Evolutionary conservation across 2,113 vertebrate genomes (phyloP).

Genomic region (Oxyruncus cristatus): DNA sequence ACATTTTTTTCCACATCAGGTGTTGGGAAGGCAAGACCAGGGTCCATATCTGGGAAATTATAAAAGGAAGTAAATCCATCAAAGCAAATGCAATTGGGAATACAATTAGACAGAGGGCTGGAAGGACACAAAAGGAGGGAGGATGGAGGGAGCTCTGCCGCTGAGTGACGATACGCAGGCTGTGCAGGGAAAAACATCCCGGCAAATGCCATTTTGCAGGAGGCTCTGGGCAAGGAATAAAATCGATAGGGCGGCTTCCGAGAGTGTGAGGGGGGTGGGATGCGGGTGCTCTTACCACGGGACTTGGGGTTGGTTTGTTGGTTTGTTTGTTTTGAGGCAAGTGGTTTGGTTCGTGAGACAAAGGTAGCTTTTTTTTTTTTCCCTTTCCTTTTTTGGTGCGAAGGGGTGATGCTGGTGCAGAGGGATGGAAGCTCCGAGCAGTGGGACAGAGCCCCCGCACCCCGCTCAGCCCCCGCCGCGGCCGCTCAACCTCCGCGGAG

Average conservation of each 20-base stretch:
- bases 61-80: conserved; percentile 83
- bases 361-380: background rate
- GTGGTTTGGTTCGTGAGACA: background rate
- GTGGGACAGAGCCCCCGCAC: background rate
- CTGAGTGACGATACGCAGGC: conserved; percentile 82
- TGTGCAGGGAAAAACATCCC: conserved; percentile 36
- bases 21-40: conserved; percentile 66
- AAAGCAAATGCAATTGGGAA: conserved; percentile 76
- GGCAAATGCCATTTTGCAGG: conserved; percentile 76
- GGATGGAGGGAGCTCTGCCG: conserved; percentile 74
- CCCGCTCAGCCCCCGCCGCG: background rate
- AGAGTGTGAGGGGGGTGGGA: background rate
- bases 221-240: conserved; percentile 56
- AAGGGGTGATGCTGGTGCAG: background rate
- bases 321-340: background rate
- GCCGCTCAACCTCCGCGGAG: background rate
- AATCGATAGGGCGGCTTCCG: conserved; percentile 61
- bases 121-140: conserved; percentile 69
- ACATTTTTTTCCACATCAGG: conserved; percentile 47
- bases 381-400: background rate
- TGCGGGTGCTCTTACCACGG: background rate
- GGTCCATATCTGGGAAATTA: conserved; percentile 78
- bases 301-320: background rate
- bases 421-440: background rate
- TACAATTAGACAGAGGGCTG: conserved; percentile 68